Conservation (phyloP, 2,888 invertebrate species). For the Cryptophagus acutangulus region DNA sequence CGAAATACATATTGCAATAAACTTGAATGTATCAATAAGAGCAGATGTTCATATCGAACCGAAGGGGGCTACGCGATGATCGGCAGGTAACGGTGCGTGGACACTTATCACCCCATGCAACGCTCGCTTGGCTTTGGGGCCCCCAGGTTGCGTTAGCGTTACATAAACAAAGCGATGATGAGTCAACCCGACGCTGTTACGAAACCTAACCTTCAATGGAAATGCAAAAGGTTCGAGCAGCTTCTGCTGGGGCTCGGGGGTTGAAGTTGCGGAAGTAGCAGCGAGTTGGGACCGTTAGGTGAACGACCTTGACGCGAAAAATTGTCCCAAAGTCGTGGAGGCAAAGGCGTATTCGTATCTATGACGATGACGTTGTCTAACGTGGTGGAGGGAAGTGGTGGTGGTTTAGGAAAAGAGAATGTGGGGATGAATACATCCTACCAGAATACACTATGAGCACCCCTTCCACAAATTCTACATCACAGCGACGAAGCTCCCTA, state of each 20-base stretch:
- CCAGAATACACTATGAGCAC: slow-evolving; percentile 49
- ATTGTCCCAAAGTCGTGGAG: slow-evolving; percentile 27
- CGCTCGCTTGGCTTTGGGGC: too few species aligned
- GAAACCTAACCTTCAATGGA: too few species aligned
- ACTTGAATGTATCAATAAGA: too few species aligned
- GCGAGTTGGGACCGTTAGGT: slow-evolving; percentile 40
- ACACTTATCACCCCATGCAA: too few species aligned
- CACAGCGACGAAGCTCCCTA: slow-evolving; percentile 50
- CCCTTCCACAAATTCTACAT: slow-evolving; percentile 50
- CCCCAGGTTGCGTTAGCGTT: too few species aligned
- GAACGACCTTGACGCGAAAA: slow-evolving; percentile 41
- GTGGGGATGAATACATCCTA: slow-evolving; percentile 51
- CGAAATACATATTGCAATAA: too few species aligned
- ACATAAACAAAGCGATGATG: too few species aligned
- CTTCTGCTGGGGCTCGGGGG: background rate
- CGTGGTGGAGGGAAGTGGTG: slow-evolving; percentile 49
- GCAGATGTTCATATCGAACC: too few species aligned
- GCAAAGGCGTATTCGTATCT: slow-evolving; percentile 36
- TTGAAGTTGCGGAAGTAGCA: slow-evolving; percentile 2
- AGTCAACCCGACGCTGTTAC: too few species aligned
- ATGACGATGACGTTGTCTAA: slow-evolving; percentile 46
- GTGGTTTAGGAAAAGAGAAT: slow-evolving; percentile 45
- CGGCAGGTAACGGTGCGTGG: too few species aligned
- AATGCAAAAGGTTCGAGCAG: background rate
- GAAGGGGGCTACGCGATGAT: too few species aligned